Evolutionary conservation across 2,888 invertebrate species (phyloP).

Genomic region (Serripes groenlandicus): DNA sequence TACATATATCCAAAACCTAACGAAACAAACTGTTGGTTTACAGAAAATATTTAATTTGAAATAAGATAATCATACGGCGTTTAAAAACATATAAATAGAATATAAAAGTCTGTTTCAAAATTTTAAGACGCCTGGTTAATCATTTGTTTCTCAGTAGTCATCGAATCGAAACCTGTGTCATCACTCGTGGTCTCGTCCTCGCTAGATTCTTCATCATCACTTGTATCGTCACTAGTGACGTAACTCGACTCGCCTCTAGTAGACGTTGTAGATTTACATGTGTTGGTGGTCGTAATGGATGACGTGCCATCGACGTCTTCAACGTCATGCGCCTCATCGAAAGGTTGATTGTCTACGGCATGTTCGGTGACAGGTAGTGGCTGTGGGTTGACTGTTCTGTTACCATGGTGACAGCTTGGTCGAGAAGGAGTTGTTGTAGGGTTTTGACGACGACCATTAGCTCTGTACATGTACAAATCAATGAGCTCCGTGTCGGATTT

Average conservation of each 20-base stretch:
- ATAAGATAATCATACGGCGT: too few species aligned
- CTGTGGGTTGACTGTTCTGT: background rate
- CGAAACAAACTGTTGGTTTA: too few species aligned
- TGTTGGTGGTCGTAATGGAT: background rate
- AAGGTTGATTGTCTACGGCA: conserved; percentile 1
- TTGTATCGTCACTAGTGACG: background rate
- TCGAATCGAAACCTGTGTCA: background rate
- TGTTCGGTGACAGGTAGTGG: background rate
- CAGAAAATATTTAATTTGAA: too few species aligned
- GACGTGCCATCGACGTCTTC: background rate
- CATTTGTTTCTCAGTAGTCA: too few species aligned
- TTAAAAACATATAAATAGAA: too few species aligned
- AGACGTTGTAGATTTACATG: background rate
- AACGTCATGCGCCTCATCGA: background rate
- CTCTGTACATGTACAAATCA: conserved; percentile 6
- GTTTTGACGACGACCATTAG: background rate
- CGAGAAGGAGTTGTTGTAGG: background rate
- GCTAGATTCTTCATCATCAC: background rate
- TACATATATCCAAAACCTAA: too few species aligned
- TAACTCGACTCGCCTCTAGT: background rate
- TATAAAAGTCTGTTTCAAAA: too few species aligned
- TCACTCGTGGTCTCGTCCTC: background rate
- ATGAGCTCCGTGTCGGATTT: conserved; percentile 8
- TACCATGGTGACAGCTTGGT: background rate
- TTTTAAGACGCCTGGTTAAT: too few species aligned